phyloP scores from a whole-genome alignment of 2,888 invertebrate species.

The Cepaea hortensis region DNA sequence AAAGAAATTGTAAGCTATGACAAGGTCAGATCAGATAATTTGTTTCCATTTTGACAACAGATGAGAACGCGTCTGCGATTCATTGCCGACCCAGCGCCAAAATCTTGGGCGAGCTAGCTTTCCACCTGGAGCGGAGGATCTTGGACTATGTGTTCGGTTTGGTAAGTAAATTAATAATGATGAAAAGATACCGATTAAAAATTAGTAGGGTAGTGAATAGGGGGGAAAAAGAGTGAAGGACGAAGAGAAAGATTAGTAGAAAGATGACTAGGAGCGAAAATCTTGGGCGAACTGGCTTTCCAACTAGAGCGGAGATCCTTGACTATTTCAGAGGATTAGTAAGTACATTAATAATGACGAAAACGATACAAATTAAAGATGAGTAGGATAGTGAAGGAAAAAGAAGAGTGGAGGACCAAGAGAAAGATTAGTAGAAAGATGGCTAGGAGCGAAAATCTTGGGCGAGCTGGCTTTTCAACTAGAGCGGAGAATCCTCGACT shows the following conservation, averaged over 20 bases:
- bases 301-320: constrained; percentile 72
- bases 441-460: constrained; percentile 52
- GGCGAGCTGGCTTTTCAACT: constrained; percentile 73
- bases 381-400: not conserved
- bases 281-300: constrained; percentile 72
- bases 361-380: not conserved
- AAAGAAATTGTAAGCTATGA: no score
- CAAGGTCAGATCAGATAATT: no score
- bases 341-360: not conserved
- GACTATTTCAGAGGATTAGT: constrained; percentile 64
- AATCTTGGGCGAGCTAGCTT: constrained; percentile 70
- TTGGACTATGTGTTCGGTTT: constrained; percentile 66
- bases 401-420: not conserved
- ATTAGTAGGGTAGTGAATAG: not conserved
- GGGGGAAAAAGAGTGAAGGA: not conserved
- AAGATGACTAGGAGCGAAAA: constrained; percentile 33
- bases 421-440: not conserved
- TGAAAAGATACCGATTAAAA: not conserved
- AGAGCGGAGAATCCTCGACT: constrained; percentile 70
- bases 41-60: not conserved
- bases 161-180: constrained; percentile 6
- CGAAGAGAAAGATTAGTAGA: not conserved
- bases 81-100: constrained; percentile 45
- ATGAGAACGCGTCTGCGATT: constrained; percentile 2
- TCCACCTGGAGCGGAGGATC: constrained; percentile 71